Evolutionary conservation across 2,888 invertebrate species (phyloP).

Genomic region (Xanthia togata): DNA sequence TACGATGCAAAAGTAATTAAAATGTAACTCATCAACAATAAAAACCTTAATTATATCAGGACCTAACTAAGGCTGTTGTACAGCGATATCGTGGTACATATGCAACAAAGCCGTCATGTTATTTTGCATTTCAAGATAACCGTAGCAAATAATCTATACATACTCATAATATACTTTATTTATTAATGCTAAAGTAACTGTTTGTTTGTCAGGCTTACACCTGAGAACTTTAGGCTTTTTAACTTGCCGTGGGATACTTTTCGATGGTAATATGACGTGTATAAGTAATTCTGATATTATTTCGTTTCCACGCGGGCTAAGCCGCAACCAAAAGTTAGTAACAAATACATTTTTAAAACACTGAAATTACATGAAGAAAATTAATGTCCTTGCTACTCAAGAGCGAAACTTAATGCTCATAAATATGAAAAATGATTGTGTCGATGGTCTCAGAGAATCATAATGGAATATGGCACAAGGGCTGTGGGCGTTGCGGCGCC

Average conservation of each 20-base stretch:
- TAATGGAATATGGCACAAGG: constrained; percentile 57
- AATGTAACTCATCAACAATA: constrained; percentile 10
- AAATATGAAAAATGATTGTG: constrained; percentile 39
- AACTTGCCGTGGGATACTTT: not conserved
- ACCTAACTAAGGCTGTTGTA: not conserved
- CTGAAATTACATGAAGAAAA: constrained; percentile 16
- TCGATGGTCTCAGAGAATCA: constrained; percentile 45
- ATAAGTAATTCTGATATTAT: no score
- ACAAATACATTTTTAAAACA: constrained; percentile 4
- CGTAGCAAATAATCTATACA: not conserved
- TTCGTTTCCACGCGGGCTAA: not conserved
- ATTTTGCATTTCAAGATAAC: constrained; percentile 12
- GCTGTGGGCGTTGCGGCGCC: constrained; percentile 49
- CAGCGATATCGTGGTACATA: not conserved
- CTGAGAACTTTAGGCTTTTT: not conserved
- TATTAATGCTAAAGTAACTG: not conserved
- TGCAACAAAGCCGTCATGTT: not conserved
- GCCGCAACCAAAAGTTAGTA: not conserved
- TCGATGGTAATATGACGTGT: not conserved
- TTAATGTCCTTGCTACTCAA: constrained; percentile 7
- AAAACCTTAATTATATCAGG: not conserved
- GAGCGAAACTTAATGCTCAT: constrained; percentile 39
- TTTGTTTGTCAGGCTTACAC: not conserved
- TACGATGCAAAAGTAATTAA: constrained; percentile 16
- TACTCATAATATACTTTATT: not conserved